A percentile compares a stretch with the other conserved stretches of the same genome.
Conservation (phyloP, 2,113 vertebrate genomes). For the Siniperca chuatsi region DNA sequence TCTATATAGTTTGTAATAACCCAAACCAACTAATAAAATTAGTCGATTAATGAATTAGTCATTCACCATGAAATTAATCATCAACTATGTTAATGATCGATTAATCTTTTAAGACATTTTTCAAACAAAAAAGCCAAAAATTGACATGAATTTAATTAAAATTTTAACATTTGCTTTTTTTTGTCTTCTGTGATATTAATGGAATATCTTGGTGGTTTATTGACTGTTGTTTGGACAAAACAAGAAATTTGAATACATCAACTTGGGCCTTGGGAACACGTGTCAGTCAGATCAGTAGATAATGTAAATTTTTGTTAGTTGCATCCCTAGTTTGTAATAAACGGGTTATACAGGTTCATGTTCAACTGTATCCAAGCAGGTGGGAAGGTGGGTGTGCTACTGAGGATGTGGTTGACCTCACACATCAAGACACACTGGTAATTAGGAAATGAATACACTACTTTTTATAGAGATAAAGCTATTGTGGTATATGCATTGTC, state of each 20-base stretch:
- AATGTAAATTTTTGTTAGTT: not conserved
- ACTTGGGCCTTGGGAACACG: not conserved
- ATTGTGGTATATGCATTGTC: not conserved
- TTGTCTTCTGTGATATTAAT: not conserved
- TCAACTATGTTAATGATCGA: not conserved
- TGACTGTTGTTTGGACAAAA: not conserved
- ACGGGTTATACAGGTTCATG: not conserved
- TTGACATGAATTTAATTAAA: not conserved
- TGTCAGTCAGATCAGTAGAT: not conserved
- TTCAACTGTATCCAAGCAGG: not conserved
- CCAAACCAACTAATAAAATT: not conserved
- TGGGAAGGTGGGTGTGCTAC: not conserved
- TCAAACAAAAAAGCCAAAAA: not conserved
- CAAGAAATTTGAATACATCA: not conserved
- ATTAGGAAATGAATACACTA: conserved; percentile 1
- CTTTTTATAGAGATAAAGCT: not conserved
- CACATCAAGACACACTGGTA: not conserved
- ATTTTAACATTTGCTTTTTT: not conserved
- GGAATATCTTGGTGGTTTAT: not conserved
- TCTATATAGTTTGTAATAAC: not conserved
- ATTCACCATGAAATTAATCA: not conserved
- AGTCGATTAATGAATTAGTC: not conserved
- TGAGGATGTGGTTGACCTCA: conserved; percentile 9
- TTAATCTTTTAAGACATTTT: not conserved
- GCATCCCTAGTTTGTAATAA: not conserved